Evolutionary conservation across 2,888 invertebrate species (phyloP).

Genomic region (Bedellia somnulentella): DNA sequence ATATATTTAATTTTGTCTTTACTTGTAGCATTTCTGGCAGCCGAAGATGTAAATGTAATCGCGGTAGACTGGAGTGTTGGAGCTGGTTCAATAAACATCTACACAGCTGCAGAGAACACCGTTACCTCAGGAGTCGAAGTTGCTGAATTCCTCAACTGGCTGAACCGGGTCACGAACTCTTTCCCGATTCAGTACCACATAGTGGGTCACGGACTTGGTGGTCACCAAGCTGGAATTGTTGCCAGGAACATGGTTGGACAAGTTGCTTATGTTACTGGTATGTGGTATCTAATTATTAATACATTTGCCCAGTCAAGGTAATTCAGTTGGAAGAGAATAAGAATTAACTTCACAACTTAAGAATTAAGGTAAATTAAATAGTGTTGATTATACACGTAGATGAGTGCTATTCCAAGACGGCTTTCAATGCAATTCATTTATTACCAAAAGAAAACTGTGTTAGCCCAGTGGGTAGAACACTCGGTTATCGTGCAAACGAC

Average conservation of each 20-base stretch:
- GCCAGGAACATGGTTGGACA: constrained; percentile 24
- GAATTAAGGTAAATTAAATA: too few relatives aligned
- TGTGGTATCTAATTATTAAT: too few relatives aligned
- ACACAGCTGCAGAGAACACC: constrained; percentile 22
- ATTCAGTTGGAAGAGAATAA: too few relatives aligned
- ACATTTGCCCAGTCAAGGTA: too few relatives aligned
- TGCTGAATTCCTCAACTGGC: constrained; percentile 26
- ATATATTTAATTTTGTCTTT: too few relatives aligned
- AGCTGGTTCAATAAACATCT: constrained; percentile 18
- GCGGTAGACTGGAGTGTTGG: constrained; percentile 37
- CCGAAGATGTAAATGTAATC: constrained; percentile 33
- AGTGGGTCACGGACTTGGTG: constrained; percentile 32
- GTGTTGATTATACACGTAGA: too few relatives aligned
- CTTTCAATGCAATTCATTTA: too few relatives aligned
- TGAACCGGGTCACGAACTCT: constrained; percentile 20
- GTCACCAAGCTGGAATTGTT: constrained; percentile 31
- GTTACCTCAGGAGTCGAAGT: constrained; percentile 23
- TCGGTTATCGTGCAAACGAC: too few relatives aligned
- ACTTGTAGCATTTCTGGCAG: constrained; percentile 23
- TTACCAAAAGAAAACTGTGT: too few relatives aligned
- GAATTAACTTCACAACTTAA: too few relatives aligned
- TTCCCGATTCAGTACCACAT: constrained; percentile 24
- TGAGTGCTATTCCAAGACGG: too few relatives aligned
- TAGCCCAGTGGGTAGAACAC: too few relatives aligned
- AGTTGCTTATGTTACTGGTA: constrained; percentile 32